Evolutionary conservation across 2,113 vertebrate species (phyloP).

Genomic region (Xiphorhynchus elegans): DNA sequence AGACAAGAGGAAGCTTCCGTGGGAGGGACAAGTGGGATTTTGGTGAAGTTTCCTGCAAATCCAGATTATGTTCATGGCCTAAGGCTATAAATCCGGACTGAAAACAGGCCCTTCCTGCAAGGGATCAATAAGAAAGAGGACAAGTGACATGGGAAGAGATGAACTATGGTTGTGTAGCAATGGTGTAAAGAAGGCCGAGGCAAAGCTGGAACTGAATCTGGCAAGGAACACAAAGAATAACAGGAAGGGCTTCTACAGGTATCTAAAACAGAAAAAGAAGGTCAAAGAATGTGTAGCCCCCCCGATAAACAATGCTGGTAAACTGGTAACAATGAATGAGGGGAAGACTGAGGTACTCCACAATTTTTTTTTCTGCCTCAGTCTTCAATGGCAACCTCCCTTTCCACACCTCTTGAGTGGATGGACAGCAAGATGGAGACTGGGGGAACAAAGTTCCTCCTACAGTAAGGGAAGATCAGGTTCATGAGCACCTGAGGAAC

Average conservation of each 20-base stretch:
- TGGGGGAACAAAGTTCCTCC: neutral
- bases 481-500: neutral
- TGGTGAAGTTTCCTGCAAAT: neutral
- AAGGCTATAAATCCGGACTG: neutral
- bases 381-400: neutral
- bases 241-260: neutral
- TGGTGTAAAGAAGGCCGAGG: neutral
- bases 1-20: neutral
- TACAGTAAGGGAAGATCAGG: neutral
- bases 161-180: neutral
- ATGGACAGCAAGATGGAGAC: neutral
- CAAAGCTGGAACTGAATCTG: neutral
- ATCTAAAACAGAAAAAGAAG: neutral
- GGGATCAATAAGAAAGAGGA: neutral
- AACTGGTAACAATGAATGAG: neutral
- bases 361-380: neutral
- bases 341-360: neutral
- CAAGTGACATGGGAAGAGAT: neutral
- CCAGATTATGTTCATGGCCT: fast-evolving
- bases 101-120: neutral
- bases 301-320: neutral
- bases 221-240: neutral
- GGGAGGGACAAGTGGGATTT: neutral
- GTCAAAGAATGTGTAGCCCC: neutral
- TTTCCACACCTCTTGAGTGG: neutral